These are phyloP conservation scores for Bombus terrestris DNA, from an alignment of 1,140 invertebrate genomes.

Conservation along the genomic window DNA sequence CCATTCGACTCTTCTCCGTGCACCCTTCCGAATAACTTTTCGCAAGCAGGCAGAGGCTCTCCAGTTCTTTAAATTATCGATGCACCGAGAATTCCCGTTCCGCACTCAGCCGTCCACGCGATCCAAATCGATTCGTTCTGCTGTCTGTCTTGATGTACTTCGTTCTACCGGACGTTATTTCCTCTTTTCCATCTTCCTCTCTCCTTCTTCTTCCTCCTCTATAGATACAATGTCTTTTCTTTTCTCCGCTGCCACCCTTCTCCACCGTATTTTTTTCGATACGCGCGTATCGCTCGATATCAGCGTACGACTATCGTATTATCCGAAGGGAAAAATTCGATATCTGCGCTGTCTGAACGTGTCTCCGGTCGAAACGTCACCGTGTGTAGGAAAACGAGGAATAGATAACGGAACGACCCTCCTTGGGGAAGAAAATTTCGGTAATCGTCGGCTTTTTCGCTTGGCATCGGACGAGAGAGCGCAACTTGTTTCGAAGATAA, in stretches of 20 bases:
- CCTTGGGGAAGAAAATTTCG: neutral
- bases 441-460: neutral
- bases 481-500: neutral
- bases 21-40: slow-evolving; percentile 42
- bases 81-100: slow-evolving; percentile 15
- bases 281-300: neutral
- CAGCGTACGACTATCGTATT: neutral
- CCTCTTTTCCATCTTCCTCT: neutral
- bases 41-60: neutral
- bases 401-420: too few species aligned
- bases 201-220: too few species aligned
- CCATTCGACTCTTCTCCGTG: neutral
- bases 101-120: too few species aligned
- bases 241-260: too few species aligned
- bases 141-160: neutral
- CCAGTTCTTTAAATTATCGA: slow-evolving; percentile 35
- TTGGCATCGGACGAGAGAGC: neutral
- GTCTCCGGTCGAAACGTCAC: neutral
- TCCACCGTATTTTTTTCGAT: neutral
- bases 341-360: neutral
- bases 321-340: neutral
- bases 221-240: neutral
- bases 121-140: slow-evolving; percentile 19
- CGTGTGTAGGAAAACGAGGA: too few species aligned
- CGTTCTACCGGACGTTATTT: too few species aligned